phyloP scores from a whole-genome alignment of 2,888 invertebrate species.

The Abrostola tripartita region DNA sequence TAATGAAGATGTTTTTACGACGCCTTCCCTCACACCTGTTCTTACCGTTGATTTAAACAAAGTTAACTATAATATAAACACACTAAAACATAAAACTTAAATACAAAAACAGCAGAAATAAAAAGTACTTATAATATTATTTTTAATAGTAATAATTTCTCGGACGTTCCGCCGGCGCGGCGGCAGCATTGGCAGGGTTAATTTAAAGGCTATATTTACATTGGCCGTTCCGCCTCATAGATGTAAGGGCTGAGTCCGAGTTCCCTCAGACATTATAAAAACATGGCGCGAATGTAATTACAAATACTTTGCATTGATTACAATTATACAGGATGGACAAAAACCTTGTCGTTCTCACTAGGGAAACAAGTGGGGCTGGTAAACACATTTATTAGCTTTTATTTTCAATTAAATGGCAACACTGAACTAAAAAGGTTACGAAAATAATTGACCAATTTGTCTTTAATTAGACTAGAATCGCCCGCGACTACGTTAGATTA shows the following conservation, averaged over 20 bases:
- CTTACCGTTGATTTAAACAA: too few relatives aligned
- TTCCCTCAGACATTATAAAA: constrained; percentile 11
- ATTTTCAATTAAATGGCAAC: constrained; percentile 1
- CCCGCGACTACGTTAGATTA: too few relatives aligned
- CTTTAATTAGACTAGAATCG: too few relatives aligned
- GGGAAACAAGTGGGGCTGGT: too few relatives aligned
- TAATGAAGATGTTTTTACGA: too few relatives aligned
- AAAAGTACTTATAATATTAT: constrained; percentile 10
- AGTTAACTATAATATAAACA: too few relatives aligned
- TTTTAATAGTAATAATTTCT: constrained; percentile 33
- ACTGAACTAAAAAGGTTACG: too few relatives aligned
- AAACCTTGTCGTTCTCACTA: too few relatives aligned
- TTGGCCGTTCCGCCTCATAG: constrained; percentile 16
- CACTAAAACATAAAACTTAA: too few relatives aligned
- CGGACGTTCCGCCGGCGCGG: neutral
- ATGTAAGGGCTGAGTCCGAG: constrained; percentile 11
- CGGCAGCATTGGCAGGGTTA: constrained; percentile 25
- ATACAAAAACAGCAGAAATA: neutral
- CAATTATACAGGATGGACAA: constrained; percentile 5
- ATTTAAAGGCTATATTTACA: constrained; percentile 24
- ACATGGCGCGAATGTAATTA: constrained; percentile 30
- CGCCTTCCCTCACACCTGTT: too few relatives aligned
- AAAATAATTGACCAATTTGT: too few relatives aligned
- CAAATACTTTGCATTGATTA: constrained; percentile 21
- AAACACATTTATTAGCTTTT: constrained; percentile 21